Percentiles rank a stretch among this genome's conserved stretches.
Evolutionary conservation across 2,113 vertebrate genomes (phyloP).

Genomic region (Piaya cayana): DNA sequence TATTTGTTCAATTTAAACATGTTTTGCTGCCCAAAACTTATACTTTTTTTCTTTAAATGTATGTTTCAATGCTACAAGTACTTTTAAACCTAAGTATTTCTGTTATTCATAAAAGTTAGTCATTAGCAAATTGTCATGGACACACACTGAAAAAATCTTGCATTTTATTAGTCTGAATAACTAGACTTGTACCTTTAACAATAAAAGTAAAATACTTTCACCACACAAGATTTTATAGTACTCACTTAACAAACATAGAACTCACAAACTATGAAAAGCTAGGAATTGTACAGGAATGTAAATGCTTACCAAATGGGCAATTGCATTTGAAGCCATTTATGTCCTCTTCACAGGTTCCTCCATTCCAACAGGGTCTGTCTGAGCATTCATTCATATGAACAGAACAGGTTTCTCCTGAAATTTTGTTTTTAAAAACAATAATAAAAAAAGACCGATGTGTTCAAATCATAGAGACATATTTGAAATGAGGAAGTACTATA

Average conservation of each 20-base stretch:
- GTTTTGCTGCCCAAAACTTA: not conserved
- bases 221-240: not conserved
- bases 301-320: slow-evolving; percentile 76
- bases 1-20: not conserved
- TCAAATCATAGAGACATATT: not conserved
- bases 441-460: not conserved
- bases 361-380: slow-evolving; percentile 77
- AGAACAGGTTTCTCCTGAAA: slow-evolving; percentile 75
- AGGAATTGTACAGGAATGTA: not conserved
- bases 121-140: not conserved
- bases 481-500: not conserved
- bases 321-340: slow-evolving; percentile 76
- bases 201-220: not conserved
- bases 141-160: not conserved
- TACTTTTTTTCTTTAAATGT: not conserved
- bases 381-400: slow-evolving; percentile 68
- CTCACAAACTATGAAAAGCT: not conserved
- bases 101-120: not conserved
- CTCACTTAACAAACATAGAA: not conserved
- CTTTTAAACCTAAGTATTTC: not conserved
- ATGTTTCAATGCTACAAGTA: not conserved
- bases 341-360: slow-evolving; percentile 77
- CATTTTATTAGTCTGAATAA: not conserved
- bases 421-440: not conserved
- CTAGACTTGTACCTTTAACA: not conserved